These are phyloP conservation scores for Troilus luridus DNA, from an alignment of 2,888 invertebrate species.

Conservation along the genomic window DNA sequence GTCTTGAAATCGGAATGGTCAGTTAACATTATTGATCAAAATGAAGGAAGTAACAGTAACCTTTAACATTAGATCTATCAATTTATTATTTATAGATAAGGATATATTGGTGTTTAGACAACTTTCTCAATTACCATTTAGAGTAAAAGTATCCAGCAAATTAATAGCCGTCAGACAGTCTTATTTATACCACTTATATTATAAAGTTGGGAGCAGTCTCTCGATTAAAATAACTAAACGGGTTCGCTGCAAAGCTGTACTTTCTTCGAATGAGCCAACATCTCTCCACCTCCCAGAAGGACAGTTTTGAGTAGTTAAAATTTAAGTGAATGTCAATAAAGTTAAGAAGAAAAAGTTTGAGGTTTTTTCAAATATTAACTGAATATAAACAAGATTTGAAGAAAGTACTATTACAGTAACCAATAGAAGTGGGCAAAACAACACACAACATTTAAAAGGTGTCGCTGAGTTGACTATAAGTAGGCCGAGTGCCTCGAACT, in stretches of 20 bases:
- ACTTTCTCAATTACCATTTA: slow-evolving; percentile 22
- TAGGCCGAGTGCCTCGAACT: slow-evolving; percentile 79
- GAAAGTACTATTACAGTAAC: not conserved
- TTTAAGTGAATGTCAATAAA: too few species aligned
- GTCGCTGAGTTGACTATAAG: slow-evolving; percentile 57
- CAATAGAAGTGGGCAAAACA: not conserved
- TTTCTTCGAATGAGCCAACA: not conserved
- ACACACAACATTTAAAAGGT: not conserved
- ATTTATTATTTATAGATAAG: slow-evolving; percentile 11
- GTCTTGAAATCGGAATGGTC: slow-evolving; percentile 42
- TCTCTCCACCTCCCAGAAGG: not conserved
- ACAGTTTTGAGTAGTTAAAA: not conserved
- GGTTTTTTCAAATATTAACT: not conserved
- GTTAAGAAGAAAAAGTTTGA: too few species aligned
- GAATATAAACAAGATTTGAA: not conserved
- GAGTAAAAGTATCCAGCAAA: not conserved
- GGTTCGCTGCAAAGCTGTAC: slow-evolving; percentile 5
- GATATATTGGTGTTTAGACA: slow-evolving; percentile 39
- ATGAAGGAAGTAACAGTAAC: not conserved
- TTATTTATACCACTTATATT: slow-evolving; percentile 53
- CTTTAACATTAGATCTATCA: slow-evolving; percentile 30
- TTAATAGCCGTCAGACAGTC: slow-evolving; percentile 50
- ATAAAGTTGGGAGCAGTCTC: slow-evolving; percentile 50
- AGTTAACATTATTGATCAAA: slow-evolving; percentile 19
- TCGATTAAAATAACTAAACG: slow-evolving; percentile 16